These are phyloP conservation scores for Mellivora capensis DNA, from an alignment of 2,113 vertebrate species.

Conservation along the genomic window DNA sequence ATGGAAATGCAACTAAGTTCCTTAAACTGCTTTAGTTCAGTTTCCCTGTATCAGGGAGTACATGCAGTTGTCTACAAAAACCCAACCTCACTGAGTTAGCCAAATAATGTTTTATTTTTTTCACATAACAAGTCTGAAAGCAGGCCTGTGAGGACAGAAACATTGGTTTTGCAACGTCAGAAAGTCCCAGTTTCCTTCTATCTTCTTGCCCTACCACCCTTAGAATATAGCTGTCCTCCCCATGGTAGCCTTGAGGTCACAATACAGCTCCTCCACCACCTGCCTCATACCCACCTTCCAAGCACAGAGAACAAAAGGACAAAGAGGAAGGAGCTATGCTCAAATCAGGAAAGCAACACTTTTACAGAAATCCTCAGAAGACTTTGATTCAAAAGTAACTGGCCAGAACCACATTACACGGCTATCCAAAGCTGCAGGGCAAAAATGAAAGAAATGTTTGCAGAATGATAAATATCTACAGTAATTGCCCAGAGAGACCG, in stretches of 20 bases:
- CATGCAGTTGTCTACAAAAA: background rate
- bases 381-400: background rate
- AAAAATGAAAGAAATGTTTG: background rate
- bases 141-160: background rate
- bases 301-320: background rate
- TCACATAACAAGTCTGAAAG: background rate
- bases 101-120: background rate
- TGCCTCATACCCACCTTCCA: background rate
- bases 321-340: background rate
- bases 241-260: background rate
- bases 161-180: background rate
- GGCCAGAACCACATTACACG: background rate
- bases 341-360: background rate
- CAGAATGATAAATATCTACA: background rate
- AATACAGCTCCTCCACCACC: background rate
- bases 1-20: background rate
- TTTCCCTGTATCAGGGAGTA: background rate
- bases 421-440: background rate
- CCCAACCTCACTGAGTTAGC: background rate
- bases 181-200: background rate
- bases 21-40: background rate
- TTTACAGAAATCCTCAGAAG: slow-evolving; percentile 10
- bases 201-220: background rate
- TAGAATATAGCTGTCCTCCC: background rate
- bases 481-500: background rate